Evolutionary conservation across 1,140 invertebrate species (phyloP).

Genomic region (Kradibia gibbosae): DNA sequence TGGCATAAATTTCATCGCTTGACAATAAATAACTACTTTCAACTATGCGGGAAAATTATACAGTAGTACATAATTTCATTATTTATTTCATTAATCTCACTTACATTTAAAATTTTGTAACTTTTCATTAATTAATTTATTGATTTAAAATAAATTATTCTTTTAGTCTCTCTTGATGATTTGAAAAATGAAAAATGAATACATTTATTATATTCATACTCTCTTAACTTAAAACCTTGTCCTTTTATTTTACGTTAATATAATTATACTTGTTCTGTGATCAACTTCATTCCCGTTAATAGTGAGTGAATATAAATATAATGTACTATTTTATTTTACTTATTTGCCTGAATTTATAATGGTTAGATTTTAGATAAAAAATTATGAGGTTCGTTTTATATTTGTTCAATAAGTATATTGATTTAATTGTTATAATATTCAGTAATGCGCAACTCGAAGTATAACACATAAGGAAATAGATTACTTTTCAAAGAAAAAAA

Average conservation of each 20-base stretch:
- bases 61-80: conserved; percentile 41
- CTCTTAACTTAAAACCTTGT: too few species aligned
- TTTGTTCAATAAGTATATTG: conserved; percentile 17
- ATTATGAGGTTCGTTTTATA: not conserved
- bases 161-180: not conserved
- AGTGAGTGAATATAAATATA: not conserved
- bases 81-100: conserved; percentile 16
- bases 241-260: too few species aligned
- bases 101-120: not conserved
- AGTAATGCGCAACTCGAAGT: conserved; percentile 23
- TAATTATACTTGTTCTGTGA: too few species aligned
- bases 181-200: not conserved
- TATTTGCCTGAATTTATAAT: not conserved
- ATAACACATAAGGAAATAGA: conserved; percentile 1
- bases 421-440: conserved; percentile 14
- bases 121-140: not conserved
- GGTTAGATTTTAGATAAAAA: not conserved
- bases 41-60: conserved; percentile 42
- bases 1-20: conserved; percentile 41
- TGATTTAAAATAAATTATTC: not conserved
- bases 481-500: not conserved
- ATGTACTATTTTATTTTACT: not conserved
- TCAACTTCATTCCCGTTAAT: not conserved
- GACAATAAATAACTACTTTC: conserved; percentile 46
- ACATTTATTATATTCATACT: not conserved